Base-by-base conservation (phyloP, 35 echinoderm and acorn worm species). In the Ophiothrix spiculata region DNA sequence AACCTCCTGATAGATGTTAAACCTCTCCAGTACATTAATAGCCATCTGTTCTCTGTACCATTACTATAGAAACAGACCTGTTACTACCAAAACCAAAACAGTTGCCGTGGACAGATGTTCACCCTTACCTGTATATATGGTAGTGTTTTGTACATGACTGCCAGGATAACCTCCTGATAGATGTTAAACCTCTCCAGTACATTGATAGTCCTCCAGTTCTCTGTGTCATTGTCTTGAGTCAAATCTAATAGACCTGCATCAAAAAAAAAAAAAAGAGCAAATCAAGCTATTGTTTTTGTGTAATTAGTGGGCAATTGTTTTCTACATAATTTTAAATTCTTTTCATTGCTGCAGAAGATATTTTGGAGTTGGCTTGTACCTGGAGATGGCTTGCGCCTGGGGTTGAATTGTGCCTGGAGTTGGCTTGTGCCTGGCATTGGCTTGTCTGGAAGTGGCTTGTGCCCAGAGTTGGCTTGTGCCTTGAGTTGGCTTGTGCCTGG, bases 161-260 rank as follows among this genome's bases (percentile, higher is more conserved):
- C 86, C 38, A 99, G 79, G 39, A 94, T 78, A 0, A 99, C 89
- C 77, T 99, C 96, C 75, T 94, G 96, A 79, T 94, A 99, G 37
- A 99, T 84, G 42, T 99, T 99, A 56, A 99, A 94, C 49, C 96
- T 77, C 35, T 99, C 64, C 31, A 99, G 40, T 25, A 94, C 75
- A 33, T 99, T 99, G 78, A 99, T 99, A 25, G 96, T 99, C 41
- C 92, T 84, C 96, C 96, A 99, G 64, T 81, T 99, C 54, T 99
- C 96, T 17, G 96, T 99, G 21, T 75, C 83, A 34, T 94, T 99
- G 86, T 99, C 96, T 56, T 99, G 85, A 38, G 87, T 91, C 23
- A 99, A 75, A 19, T 85, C 89, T 40, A 92, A 75, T 34, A 91
- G 84, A 74, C 96, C 96, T 99, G 81, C 15, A 75, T 37, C 12